Conservation (phyloP, 2,797 vertebrate genomes). For the Eospalax fontanierii region DNA sequence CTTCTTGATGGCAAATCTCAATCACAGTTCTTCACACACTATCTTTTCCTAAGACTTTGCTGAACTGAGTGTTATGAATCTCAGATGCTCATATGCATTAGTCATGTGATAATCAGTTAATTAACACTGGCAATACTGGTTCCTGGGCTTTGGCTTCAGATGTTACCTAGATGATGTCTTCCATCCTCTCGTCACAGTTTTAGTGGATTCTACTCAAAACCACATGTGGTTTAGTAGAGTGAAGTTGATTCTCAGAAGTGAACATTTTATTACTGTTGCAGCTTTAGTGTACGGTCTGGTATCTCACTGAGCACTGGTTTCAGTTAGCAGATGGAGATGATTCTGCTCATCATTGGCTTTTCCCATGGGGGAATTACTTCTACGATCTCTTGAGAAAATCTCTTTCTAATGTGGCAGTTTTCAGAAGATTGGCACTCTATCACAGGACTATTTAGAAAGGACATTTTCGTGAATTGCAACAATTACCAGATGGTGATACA, state of each 20-base stretch:
- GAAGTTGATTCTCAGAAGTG: constrained; percentile 9
- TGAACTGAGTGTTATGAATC: background rate
- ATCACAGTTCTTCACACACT: background rate
- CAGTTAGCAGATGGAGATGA: constrained; percentile 43
- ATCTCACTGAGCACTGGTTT: background rate
- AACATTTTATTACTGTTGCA: background rate
- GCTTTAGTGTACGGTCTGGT: background rate
- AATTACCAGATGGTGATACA: background rate
- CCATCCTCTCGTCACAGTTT: background rate
- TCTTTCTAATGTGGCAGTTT: constrained; percentile 56
- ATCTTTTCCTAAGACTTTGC: background rate
- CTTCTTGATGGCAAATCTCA: background rate
- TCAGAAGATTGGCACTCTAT: background rate
- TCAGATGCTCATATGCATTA: background rate
- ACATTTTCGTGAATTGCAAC: constrained; percentile 17
- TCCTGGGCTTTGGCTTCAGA: background rate
- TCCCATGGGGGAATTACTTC: constrained; percentile 36
- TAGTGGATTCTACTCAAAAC: background rate
- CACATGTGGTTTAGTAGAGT: background rate
- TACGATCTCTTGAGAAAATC: constrained; percentile 57
- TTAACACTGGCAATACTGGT: background rate
- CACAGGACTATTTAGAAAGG: constrained; percentile 20
- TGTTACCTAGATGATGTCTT: background rate
- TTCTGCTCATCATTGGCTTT: constrained; percentile 42
- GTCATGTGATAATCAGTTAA: background rate